A percentile compares a stretch with the other conserved stretches of the same genome.
Conservation (phyloP, 2,797 vertebrate species). For the Oreortyx pictus region DNA sequence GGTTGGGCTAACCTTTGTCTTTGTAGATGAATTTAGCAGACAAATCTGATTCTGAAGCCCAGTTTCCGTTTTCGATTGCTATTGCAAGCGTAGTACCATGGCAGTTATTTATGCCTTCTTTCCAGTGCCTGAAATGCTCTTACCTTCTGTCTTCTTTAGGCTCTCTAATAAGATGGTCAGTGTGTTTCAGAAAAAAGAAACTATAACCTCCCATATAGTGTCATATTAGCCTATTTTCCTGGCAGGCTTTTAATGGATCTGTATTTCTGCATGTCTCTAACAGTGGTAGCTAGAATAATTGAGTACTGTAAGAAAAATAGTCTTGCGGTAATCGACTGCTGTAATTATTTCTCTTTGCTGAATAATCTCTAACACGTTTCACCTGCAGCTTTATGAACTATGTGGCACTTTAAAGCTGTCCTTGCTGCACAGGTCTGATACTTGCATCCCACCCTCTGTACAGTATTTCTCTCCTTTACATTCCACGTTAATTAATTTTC, state of each 20-base stretch:
- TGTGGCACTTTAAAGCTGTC: not conserved
- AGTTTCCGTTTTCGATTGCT: not conserved
- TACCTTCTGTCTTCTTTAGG: not conserved
- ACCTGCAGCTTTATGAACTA: not conserved
- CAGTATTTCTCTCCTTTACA: not conserved
- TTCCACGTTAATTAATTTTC: not conserved
- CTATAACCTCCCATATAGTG: no score
- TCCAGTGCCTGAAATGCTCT: not conserved
- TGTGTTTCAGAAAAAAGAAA: not conserved
- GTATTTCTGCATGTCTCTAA: not conserved
- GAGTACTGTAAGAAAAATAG: not conserved
- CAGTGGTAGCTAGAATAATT: not conserved
- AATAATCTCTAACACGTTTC: not conserved
- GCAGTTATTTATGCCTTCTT: not conserved
- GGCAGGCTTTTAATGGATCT: not conserved
- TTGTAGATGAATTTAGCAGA: not conserved
- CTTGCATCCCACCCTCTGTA: not conserved
- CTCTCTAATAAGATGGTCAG: not conserved
- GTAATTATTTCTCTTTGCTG: not conserved
- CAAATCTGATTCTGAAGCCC: not conserved
- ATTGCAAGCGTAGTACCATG: not conserved
- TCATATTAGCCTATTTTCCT: not conserved
- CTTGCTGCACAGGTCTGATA: not conserved
- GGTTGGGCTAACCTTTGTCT: not conserved
- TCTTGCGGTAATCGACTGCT: not conserved